Evolutionary conservation across 2,797 vertebrate species (phyloP).

Genomic region (Eptatretus atami): DNA sequence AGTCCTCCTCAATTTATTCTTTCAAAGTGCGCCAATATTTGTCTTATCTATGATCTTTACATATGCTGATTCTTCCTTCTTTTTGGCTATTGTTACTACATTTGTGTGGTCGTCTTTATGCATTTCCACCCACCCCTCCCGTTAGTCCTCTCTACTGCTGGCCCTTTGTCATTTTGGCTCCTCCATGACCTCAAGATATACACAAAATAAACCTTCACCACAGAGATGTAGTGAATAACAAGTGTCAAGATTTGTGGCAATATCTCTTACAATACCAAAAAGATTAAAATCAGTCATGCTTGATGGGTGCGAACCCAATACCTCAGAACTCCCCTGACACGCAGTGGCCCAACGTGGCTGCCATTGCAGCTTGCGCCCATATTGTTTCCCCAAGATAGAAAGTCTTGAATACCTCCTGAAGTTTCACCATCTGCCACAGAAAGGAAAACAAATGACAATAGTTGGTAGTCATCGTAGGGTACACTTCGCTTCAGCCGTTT

Average conservation of each 20-base stretch:
- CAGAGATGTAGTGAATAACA: too few species aligned
- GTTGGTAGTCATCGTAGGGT: neutral
- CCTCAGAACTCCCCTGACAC: slow-evolving; percentile 97
- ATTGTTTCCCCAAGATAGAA: slow-evolving; percentile 98
- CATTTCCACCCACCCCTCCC: neutral
- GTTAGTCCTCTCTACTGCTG: neutral
- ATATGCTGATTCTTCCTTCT: too few species aligned
- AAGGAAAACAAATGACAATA: slow-evolving; percentile 9
- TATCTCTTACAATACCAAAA: neutral
- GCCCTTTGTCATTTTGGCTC: too few species aligned
- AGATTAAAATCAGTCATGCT: neutral
- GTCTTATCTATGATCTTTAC: too few species aligned
- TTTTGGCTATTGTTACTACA: too few species aligned
- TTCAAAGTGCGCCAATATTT: too few species aligned
- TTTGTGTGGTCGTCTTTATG: neutral
- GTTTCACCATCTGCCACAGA: slow-evolving; percentile 51
- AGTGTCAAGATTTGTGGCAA: too few species aligned
- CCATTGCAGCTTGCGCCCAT: slow-evolving; percentile 93
- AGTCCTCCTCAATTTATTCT: too few species aligned
- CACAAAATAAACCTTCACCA: too few species aligned
- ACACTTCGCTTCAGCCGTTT: neutral
- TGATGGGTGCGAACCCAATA: slow-evolving; percentile 11
- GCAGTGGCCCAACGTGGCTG: slow-evolving; percentile 82
- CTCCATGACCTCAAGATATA: too few species aligned
- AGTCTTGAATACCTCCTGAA: slow-evolving; percentile 96